Conservation (phyloP, 2,888 invertebrate species). For the Liodrosophila aerea region DNA sequence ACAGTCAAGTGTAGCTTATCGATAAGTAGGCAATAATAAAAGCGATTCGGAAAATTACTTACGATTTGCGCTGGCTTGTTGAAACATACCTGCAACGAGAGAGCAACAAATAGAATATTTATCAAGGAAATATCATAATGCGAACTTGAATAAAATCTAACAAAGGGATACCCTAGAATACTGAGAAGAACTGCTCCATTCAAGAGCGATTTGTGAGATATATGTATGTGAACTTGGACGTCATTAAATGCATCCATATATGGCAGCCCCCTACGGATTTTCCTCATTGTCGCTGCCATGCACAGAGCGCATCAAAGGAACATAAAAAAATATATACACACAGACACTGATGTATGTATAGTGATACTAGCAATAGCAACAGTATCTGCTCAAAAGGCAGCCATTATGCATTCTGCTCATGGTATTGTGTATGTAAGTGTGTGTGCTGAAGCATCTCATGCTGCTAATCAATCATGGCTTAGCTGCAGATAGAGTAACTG, state of each 20-base stretch:
- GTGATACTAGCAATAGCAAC: slow-evolving; percentile 18
- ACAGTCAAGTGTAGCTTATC: slow-evolving; percentile 47
- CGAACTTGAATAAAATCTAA: background rate
- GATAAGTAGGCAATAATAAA: slow-evolving; percentile 56
- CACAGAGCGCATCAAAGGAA: slow-evolving; percentile 3
- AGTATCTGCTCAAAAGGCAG: slow-evolving; percentile 43
- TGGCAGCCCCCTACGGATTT: slow-evolving; percentile 11
- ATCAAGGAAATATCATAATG: slow-evolving; percentile 9
- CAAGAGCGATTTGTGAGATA: slow-evolving; percentile 57
- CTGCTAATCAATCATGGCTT: slow-evolving; percentile 73
- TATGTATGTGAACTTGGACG: slow-evolving; percentile 8
- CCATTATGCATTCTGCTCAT: slow-evolving; percentile 66
- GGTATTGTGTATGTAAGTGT: slow-evolving; percentile 36
- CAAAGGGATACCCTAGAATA: background rate
- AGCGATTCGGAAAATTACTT: slow-evolving; percentile 61
- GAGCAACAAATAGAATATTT: slow-evolving; percentile 16
- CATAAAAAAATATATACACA: slow-evolving; percentile 47
- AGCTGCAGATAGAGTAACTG: slow-evolving; percentile 48
- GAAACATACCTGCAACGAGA: slow-evolving; percentile 72
- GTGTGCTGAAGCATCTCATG: slow-evolving; percentile 67
- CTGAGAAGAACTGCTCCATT: slow-evolving; percentile 2
- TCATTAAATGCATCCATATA: slow-evolving; percentile 34
- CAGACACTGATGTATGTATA: slow-evolving; percentile 19
- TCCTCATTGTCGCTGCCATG: slow-evolving; percentile 24
- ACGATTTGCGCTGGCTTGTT: slow-evolving; percentile 64